Percentiles rank a stretch among this genome's conserved stretches.
These are phyloP conservation scores for Platycercus adscitus DNA, from an alignment of 2,113 vertebrate genomes.

Conservation along the genomic window DNA sequence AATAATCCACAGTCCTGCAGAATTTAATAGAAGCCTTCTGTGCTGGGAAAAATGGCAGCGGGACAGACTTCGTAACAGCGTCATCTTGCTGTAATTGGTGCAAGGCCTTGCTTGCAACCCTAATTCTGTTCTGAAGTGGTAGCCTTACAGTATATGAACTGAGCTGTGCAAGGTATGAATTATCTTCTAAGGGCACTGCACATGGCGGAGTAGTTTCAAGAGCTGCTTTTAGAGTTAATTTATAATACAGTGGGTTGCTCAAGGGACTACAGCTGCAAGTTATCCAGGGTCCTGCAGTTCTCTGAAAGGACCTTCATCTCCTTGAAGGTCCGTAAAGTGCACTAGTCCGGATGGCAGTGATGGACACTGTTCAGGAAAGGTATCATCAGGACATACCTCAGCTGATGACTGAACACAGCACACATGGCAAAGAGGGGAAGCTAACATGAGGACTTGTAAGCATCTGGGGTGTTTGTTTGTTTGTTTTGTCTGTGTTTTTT, in stretches of 20 bases:
- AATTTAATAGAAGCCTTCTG: not conserved
- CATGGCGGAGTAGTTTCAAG: not conserved
- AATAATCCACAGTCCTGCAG: not conserved
- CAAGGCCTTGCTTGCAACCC: not conserved
- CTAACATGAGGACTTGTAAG: not conserved
- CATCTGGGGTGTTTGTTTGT: not conserved
- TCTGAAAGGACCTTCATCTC: constrained; percentile 77
- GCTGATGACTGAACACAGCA: not conserved
- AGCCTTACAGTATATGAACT: not conserved
- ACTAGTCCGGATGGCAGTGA: not conserved
- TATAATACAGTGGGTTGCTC: constrained; percentile 67
- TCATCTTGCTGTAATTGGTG: not conserved
- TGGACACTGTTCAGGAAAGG: not conserved
- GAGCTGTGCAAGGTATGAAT: not conserved
- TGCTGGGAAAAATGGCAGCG: not conserved
- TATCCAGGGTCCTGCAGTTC: constrained; percentile 78
- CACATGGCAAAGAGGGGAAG: not conserved
- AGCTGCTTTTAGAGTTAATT: not conserved
- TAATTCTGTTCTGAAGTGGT: not conserved
- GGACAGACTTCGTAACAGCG: not conserved
- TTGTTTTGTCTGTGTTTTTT: not conserved
- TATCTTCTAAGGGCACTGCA: not conserved
- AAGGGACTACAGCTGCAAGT: constrained; percentile 72
- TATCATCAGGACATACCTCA: not conserved
- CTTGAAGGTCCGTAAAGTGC: constrained; percentile 45